A percentile compares a stretch with the other conserved stretches of the same genome.
Evolutionary conservation across 2,113 vertebrate genomes (phyloP).

Genomic region (Collichthys lucidus): DNA sequence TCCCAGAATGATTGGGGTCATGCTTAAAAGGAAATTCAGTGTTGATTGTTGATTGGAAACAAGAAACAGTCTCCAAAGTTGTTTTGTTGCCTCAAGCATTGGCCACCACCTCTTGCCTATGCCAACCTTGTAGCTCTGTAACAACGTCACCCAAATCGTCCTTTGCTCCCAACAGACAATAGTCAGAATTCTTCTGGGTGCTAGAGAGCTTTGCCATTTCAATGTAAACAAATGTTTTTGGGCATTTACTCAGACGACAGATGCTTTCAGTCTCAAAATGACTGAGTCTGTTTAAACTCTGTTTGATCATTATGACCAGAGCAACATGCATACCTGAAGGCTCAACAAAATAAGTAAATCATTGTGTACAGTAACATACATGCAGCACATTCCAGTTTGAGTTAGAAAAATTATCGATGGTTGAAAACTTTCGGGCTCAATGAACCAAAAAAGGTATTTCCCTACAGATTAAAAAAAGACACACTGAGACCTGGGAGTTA

Average conservation of each 20-base stretch:
- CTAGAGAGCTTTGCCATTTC: not conserved
- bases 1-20: no score
- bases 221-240: not conserved
- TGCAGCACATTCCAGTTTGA: slow-evolving; percentile 22
- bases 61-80: not conserved
- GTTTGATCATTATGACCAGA: not conserved
- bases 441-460: slow-evolving; percentile 36
- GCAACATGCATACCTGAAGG: not conserved
- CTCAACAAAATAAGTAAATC: not conserved
- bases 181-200: not conserved
- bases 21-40: no score
- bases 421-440: slow-evolving; percentile 32
- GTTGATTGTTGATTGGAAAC: no score
- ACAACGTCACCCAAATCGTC: not conserved
- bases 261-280: not conserved
- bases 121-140: not conserved
- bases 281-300: not conserved
- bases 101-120: not conserved
- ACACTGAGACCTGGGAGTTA: not conserved
- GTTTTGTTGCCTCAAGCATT: not conserved
- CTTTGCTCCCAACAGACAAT: not conserved
- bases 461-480: slow-evolving; percentile 27
- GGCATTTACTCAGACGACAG: not conserved
- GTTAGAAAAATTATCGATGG: slow-evolving; percentile 13
- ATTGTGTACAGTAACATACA: not conserved